Base-by-base conservation (phyloP, 2,113 vertebrate genomes). In the Carassius gibelio region DNA sequence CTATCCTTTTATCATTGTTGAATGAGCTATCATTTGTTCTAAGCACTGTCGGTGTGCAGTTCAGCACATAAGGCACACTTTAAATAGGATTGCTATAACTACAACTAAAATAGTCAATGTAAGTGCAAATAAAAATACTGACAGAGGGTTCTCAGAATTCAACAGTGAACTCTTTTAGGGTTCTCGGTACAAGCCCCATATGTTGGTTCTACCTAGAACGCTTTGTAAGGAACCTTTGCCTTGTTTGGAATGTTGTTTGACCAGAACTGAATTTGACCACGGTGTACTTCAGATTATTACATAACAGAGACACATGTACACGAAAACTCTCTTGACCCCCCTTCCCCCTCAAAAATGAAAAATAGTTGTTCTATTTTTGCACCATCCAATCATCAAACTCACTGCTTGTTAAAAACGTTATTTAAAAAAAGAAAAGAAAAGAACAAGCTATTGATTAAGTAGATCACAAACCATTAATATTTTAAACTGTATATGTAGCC, bases 241-340 rank as follows among this genome's bases (percentile, higher is more conserved):
- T 82, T 71, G 66, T 71, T 71, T 82, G 81, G 48, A 82, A 71
- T 82, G 48, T 8, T 34, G 45, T 71, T 36, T 71, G 11, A 57
- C 48, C 15, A 82, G 64, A 38, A 69, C 26, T 55, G 19, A 55
- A 57, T 82, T 55, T 71, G 26, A 71, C 48, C 45, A 55, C 2
- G 26, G 19, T 82, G 64, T 82, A 71, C 81, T 38, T 57, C 11
- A 71, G 17, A 55, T 57, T 71, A 57, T 82, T 71, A 68, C 77
- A 80, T 80, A 80, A 62, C 30, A 38, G 72, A 64, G 34, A 42
- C 36, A 64, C 0, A 8, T 10, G 7, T 79, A n/a, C 55, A 79
- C 57, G 11, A 38, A 42, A 79, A 21, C 21, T 57, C 57, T 48
- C 45, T 9, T 9, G 8, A 45, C 42, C 42, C 42, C 42, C 5